phyloP scores from a whole-genome alignment of 2,888 invertebrate species.

The Drosophila rubida region DNA sequence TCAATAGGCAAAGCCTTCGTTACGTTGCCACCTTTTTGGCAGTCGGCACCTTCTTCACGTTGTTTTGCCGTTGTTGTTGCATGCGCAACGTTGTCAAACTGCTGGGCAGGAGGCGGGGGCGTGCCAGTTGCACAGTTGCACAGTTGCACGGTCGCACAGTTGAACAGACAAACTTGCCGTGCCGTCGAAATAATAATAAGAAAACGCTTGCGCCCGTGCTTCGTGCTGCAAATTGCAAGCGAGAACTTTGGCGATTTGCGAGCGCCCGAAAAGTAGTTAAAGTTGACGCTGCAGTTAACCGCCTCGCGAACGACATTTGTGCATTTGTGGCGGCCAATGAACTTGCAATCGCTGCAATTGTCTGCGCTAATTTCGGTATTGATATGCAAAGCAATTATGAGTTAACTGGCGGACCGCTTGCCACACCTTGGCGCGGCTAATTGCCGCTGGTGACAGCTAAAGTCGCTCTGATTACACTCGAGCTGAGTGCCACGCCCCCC shows the following conservation, averaged over 20 bases:
- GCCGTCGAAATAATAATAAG: conserved; percentile 51
- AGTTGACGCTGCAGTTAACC: conserved; percentile 59
- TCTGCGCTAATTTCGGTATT: too few species aligned
- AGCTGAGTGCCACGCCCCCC: conserved; percentile 50
- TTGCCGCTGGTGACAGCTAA: conserved; percentile 35
- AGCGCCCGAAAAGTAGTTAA: conserved; percentile 67
- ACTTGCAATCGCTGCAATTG: neutral
- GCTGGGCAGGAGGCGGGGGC: conserved; percentile 31
- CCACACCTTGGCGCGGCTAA: too few species aligned
- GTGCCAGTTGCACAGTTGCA: conserved; percentile 34
- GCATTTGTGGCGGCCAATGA: conserved; percentile 53
- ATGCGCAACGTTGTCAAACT: conserved; percentile 52
- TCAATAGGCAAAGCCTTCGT: conserved; percentile 62
- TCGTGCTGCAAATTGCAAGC: conserved; percentile 74
- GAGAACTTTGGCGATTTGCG: conserved; percentile 67
- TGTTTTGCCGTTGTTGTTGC: conserved; percentile 48
- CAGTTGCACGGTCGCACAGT: neutral
- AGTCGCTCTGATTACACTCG: conserved; percentile 67
- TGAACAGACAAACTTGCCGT: conserved; percentile 44
- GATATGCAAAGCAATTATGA: too few species aligned
- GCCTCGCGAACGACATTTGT: conserved; percentile 52
- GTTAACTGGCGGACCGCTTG: too few species aligned
- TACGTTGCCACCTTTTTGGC: conserved; percentile 6
- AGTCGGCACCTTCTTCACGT: neutral
- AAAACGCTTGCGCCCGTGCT: conserved; percentile 48